Conservation (phyloP, 2,113 vertebrate species). For the Thinocorus orbignyianus region DNA sequence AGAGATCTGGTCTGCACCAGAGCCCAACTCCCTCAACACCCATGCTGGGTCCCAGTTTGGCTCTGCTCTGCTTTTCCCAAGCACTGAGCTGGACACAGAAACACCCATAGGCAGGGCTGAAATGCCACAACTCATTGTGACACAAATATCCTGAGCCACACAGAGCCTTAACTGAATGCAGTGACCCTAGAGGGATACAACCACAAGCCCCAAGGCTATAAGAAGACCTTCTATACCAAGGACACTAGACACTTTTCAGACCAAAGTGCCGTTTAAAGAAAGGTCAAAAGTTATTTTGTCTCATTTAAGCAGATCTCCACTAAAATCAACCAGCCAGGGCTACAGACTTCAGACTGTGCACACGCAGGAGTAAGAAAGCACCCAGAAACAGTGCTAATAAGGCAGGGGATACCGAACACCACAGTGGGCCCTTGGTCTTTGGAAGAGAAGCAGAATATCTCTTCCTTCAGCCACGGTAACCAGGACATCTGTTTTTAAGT, state of each 20-base stretch:
- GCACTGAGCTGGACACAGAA: fast-evolving
- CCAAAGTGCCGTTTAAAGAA: background rate
- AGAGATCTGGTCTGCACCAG: background rate
- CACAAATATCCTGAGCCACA: background rate
- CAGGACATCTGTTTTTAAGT: background rate
- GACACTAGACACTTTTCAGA: background rate
- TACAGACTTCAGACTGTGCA: background rate
- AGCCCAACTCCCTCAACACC: background rate
- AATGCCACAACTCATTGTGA: background rate
- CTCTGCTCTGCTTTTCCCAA: background rate
- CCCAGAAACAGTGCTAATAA: background rate
- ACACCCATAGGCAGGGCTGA: fast-evolving
- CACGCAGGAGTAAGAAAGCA: background rate
- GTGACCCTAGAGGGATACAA: background rate
- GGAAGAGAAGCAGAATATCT: background rate
- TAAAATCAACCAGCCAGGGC: background rate
- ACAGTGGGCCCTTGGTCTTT: fast-evolving
- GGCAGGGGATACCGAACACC: background rate
- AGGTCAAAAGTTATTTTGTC: background rate
- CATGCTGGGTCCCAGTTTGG: background rate
- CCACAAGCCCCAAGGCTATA: background rate
- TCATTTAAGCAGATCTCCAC: background rate
- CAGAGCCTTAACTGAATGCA: background rate
- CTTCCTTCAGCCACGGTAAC: background rate
- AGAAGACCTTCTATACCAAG: background rate